These are phyloP conservation scores for Scotopteryx bipunctaria DNA, from an alignment of 2,888 invertebrate genomes.

Conservation along the genomic window DNA sequence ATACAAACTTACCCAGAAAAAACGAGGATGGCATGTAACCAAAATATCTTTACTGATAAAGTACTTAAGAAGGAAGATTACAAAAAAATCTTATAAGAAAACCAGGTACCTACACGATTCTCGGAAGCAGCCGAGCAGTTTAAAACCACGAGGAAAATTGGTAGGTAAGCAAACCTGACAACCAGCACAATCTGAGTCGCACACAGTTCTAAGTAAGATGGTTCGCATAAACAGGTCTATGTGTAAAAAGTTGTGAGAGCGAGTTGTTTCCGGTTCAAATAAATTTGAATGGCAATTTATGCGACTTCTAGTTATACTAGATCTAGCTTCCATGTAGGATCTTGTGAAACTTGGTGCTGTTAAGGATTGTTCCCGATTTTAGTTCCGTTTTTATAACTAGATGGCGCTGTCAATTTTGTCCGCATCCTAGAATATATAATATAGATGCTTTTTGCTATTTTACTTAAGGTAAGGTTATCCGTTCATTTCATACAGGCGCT, in stretches of 20 bases:
- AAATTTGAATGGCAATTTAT: conserved; percentile 9
- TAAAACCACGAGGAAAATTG: conserved; percentile 13
- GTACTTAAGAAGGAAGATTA: no score
- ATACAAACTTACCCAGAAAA: no score
- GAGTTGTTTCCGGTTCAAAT: conserved; percentile 32
- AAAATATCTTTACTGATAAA: no score
- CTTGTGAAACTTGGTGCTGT: not conserved
- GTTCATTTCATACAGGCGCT: no score
- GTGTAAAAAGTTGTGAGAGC: conserved; percentile 28
- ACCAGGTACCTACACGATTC: not conserved
- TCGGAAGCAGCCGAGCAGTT: not conserved
- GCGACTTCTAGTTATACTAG: conserved; percentile 9
- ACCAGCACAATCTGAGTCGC: no score
- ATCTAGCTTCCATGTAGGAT: conserved; percentile 19
- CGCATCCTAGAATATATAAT: no score
- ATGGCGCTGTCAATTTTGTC: no score
- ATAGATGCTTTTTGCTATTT: no score
- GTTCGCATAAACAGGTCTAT: conserved; percentile 19
- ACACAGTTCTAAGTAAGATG: not conserved
- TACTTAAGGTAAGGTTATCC: no score
- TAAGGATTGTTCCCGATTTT: no score
- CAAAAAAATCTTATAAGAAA: not conserved
- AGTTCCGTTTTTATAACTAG: no score
- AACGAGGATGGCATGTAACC: no score
- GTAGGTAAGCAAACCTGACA: not conserved